Evolutionary conservation across 1,140 invertebrate genomes (phyloP), one percentile per base, ranked within the genome.

Genomic region (Ptiloglossa arizonensis): DNA sequence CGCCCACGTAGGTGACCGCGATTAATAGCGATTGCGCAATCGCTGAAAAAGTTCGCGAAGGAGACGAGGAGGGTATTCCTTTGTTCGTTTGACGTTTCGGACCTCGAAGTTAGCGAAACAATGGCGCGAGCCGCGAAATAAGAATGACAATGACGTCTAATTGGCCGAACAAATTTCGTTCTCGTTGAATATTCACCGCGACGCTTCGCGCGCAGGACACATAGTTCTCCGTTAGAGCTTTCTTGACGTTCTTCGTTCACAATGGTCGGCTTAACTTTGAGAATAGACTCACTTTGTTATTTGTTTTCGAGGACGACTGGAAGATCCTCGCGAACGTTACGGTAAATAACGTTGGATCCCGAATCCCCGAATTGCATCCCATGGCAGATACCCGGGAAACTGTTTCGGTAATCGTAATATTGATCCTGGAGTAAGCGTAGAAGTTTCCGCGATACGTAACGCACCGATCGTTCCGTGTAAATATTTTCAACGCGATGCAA

Each of bases 141-240:
- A 27, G 1, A 63, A 63, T 41, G 22, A 63, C 60, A 44, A 44
- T 44, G 38, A 2, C 15, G 22, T 44, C 5, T 63, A 63, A 63
- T 63, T 63, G 60, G 38, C 1, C 4, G 38, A 63, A 44, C 38
- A 13, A 44, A 63, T 46, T 63, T 63, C 38, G 24, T 44, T 44
- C 60, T 44, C 17, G 38, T 63, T 44, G 60, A 63, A 63, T 63
- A 63, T 63, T 63, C 60, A 44, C 35, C 5, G 35, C n/a, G n/a
- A n/a, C n/a, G n/a, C n/a, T n/a, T n/a, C n/a, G n/a, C 22, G n/a
- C 35, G 59, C 22, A 9, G 8, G 60, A 5, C 41, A 2, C 22
- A 6, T 27, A 8, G 8, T 44, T 41, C 17, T 5, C 6, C 19
- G 17, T 32, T 50, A 5, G 27, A 1, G 27, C 0, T 6, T n/a